These are phyloP conservation scores for Riparia riparia DNA, from an alignment of 2,113 vertebrate species.

Conservation along the genomic window DNA sequence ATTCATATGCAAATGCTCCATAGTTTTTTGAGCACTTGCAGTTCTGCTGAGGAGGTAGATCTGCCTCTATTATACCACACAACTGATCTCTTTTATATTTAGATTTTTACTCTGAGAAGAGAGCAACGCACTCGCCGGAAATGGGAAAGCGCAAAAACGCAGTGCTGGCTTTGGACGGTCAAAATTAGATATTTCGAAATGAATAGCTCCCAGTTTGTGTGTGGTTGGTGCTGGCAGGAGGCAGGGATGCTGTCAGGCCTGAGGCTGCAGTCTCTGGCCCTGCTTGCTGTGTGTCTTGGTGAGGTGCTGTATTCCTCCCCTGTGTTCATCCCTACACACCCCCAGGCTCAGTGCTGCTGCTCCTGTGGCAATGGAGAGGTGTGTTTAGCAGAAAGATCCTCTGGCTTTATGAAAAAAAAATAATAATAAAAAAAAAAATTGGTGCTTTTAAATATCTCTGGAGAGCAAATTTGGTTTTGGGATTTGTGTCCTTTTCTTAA, in stretches of 20 bases:
- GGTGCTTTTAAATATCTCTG: background rate
- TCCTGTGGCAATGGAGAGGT: background rate
- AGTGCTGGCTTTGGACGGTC: background rate
- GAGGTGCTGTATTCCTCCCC: background rate
- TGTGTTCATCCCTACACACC: background rate
- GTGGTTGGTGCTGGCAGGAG: background rate
- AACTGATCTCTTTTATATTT: slow-evolving; percentile 25
- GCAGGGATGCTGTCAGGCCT: background rate
- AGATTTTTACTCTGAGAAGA: background rate
- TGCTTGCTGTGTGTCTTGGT: background rate
- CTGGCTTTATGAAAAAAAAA: background rate
- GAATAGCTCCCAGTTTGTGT: background rate
- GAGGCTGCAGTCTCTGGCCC: background rate
- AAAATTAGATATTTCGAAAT: background rate
- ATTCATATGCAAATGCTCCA: slow-evolving; percentile 32
- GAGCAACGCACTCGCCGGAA: background rate
- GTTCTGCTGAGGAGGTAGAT: slow-evolving; percentile 43
- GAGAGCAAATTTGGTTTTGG: background rate
- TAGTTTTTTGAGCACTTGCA: background rate
- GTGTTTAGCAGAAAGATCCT: background rate
- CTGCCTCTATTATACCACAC: background rate
- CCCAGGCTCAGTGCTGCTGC: background rate
- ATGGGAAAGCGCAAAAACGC: background rate
- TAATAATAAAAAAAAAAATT: background rate
- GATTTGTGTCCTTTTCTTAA: background rate